Evolutionary conservation across 1,140 invertebrate genomes (phyloP).

Genomic region (Nymphalis io): DNA sequence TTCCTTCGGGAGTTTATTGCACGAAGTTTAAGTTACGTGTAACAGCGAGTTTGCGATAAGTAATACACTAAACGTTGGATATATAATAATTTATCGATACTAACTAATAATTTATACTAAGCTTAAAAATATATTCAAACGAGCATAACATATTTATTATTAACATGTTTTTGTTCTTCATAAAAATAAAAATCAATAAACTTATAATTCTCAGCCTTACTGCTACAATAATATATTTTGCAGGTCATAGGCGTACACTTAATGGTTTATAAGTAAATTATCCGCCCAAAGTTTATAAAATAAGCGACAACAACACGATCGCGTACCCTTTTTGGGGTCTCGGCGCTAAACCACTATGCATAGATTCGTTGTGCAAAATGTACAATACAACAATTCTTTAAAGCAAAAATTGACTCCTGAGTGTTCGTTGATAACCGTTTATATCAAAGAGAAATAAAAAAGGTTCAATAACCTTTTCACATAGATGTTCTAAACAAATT

Average conservation of each 20-base stretch:
- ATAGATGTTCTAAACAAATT: neutral
- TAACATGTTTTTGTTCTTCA: no score
- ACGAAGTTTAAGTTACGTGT: slow-evolving; percentile 37
- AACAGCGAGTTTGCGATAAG: slow-evolving; percentile 28
- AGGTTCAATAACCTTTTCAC: neutral
- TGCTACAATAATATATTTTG: no score
- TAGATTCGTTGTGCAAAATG: slow-evolving; percentile 23
- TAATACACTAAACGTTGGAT: no score
- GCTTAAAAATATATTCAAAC: no score
- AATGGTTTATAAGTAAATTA: no score
- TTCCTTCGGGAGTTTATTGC: slow-evolving; percentile 66
- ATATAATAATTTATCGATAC: no score
- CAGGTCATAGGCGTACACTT: no score
- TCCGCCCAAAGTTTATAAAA: slow-evolving; percentile 22
- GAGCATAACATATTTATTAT: no score
- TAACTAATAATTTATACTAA: no score
- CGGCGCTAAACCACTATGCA: slow-evolving; percentile 46
- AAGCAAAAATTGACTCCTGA: slow-evolving; percentile 7
- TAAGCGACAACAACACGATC: slow-evolving; percentile 23
- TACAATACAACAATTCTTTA: slow-evolving; percentile 19
- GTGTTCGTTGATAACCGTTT: neutral
- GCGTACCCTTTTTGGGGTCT: slow-evolving; percentile 65
- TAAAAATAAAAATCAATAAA: no score
- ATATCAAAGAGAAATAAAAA: neutral
- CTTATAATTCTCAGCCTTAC: no score